Conservation (phyloP, 2,113 vertebrate genomes). For the Damaliscus lunatus region DNA sequence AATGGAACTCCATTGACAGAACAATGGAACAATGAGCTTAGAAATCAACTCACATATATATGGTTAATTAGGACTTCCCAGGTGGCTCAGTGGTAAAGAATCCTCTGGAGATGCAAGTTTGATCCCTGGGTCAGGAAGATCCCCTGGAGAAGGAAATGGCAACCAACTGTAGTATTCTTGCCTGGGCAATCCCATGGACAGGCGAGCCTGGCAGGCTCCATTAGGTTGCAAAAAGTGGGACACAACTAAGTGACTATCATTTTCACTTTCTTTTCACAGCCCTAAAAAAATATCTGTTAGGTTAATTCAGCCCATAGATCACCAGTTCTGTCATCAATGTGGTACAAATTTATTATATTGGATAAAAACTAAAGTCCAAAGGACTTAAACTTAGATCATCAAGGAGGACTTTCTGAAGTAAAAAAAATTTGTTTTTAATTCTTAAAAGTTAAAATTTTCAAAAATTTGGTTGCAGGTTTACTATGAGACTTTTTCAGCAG, state of each 20-base stretch:
- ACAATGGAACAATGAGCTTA: neutral
- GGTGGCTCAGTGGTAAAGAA: neutral
- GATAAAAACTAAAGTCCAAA: neutral
- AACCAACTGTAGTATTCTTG: neutral
- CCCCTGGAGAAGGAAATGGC: neutral
- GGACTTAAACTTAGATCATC: neutral
- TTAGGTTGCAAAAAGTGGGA: neutral
- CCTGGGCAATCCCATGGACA: neutral
- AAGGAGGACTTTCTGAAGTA: neutral
- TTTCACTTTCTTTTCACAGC: neutral
- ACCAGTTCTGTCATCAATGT: neutral
- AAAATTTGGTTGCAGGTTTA: neutral
- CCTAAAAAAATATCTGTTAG: neutral
- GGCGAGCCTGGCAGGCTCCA: neutral
- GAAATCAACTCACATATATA: neutral
- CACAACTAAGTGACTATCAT: neutral
- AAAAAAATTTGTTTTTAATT: neutral
- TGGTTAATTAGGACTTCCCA: neutral
- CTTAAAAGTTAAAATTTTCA: neutral
- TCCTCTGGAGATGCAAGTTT: neutral
- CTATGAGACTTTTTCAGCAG: neutral
- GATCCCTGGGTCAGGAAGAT: neutral
- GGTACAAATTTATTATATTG: neutral
- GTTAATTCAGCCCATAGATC: neutral
- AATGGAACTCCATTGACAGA: rapidly evolving